A percentile compares a stretch with the other conserved stretches of the same genome.
phyloP scores from a whole-genome alignment of 2,113 vertebrate species.

The Rhagologus leucostigma region DNA sequence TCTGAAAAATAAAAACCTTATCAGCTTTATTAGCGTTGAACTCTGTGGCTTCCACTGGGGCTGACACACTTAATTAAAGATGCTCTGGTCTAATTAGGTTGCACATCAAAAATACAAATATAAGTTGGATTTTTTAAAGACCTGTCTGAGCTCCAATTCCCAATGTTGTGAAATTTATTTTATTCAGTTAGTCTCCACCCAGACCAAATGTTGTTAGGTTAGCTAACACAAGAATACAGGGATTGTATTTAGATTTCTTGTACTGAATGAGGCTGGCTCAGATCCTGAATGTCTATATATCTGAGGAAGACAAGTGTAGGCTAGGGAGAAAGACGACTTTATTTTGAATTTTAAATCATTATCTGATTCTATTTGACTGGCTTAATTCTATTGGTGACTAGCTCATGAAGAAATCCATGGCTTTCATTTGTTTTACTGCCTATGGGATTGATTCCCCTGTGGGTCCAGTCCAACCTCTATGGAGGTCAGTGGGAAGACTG shows the following conservation, averaged over 20 bases:
- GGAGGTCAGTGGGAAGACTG: conserved; percentile 18
- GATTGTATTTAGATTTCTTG: background rate
- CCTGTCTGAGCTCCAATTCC: conserved; percentile 56
- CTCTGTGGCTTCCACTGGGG: conserved; percentile 77
- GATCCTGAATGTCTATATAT: background rate
- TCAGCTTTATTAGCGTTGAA: conserved; percentile 81
- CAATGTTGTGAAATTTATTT: conserved; percentile 59
- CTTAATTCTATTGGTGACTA: conserved; percentile 59
- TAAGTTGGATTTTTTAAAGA: conserved; percentile 62
- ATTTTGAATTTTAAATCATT: conserved; percentile 53
- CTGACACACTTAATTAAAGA: conserved; percentile 83
- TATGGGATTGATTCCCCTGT: conserved; percentile 33
- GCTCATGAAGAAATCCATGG: conserved; percentile 56
- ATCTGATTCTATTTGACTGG: conserved; percentile 31
- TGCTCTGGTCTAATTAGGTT: conserved; percentile 81
- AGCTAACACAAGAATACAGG: background rate
- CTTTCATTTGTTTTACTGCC: conserved; percentile 53
- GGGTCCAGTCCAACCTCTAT: background rate
- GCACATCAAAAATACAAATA: conserved; percentile 78
- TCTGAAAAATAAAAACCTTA: conserved; percentile 78
- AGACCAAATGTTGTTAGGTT: background rate
- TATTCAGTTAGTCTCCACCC: background rate
- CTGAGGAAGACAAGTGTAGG: background rate
- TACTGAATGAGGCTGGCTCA: background rate
- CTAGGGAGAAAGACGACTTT: background rate